Base-by-base conservation (phyloP, 2,113 vertebrate species). In the Nymphicus hollandicus region DNA sequence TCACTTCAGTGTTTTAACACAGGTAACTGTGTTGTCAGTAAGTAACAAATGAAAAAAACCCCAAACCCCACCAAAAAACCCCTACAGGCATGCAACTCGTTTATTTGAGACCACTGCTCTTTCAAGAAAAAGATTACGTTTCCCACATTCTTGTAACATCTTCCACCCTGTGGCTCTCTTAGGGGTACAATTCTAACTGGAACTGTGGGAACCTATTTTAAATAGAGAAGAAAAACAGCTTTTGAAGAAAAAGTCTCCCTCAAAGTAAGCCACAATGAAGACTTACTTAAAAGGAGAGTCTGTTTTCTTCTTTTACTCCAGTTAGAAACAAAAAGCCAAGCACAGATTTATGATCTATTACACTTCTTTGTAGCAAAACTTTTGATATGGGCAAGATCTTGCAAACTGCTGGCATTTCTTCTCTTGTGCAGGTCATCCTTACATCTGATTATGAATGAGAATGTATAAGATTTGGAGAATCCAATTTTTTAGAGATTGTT, bases 1-100 rank as follows among this genome's bases (percentile, higher is more conserved):
- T 91, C n/a, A 63, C 25, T 63, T 66, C 55, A 28, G 63, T 53
- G 33, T 76, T 87, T 88, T 64, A 78, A 63, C 13, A 71, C 2
- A 61, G 14, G 12, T 44, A 73, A 61, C 11, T 71, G 25, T 10
- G 44, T 5, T 2, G 1, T 17, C 55, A 89, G 28, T 43, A 81
- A 87, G 10, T 16, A 71, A 78, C 6, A 88, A 61, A 61, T 7
- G 27, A 89, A 88, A 84, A 70, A 8, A 24, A 1, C 15, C 16
- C 9, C 1, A 78, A 39, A 4, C 1, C 5, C 11, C 20, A 14
- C 10, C 25, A 70, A 35, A 52, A 52, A 31, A 7, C 0, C 9
- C 14, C 47, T 9, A 46, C 1, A 52, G 43, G 31, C 82, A 52
- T 35, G 33, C 12, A 63, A 13, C 17, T 41, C 0, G 0, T 63